Base-by-base conservation (phyloP, 1,140 invertebrate species). In the Nasonia giraulti region DNA sequence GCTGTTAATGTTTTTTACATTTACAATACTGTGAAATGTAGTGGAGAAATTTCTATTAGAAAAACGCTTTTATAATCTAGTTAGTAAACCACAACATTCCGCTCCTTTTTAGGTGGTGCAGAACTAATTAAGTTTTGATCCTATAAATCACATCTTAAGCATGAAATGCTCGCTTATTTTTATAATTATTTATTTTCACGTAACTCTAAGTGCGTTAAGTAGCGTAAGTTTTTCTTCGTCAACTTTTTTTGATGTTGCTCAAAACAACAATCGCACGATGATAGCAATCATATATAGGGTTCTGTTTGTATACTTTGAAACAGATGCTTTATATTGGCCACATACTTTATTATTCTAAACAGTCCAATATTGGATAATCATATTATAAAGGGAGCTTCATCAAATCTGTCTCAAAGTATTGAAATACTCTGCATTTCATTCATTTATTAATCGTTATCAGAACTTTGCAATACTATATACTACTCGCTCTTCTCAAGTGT, bases 131-230 rank as follows among this genome's bases (percentile, higher is more conserved):
- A 76, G 89, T 90, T 90, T 89, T 88, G 88, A 87, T 84, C 83
- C 85, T 91, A 91, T 88, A 90, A 86, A 62, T 91, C 50, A 81
- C 11, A 89, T 90, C 88, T 90, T 89, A 90, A 89, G 90, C 90
- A 91, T 91, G 79, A 91, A 91, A 92, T 92, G 89, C 88, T 91
- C 89, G 90, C 91, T 92, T 92, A 92, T 92, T 92, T 92, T 92
- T 92, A 89, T 92, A 92, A 91, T 89, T 92, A 92, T 92, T 92
- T 92, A 92, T 92, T 92, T 91, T 90, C 89, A 89, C 85, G 86
- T 91, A 91, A 89, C 87, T 87, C 71, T 90, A 88, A 89, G 79
- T 87, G 84, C 75, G 33, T 87, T 68, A 83, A 31, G 27, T 68
- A 74, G n/a, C 71, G 50, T 68, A 82, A 69, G 17, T 80, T 75